Percentiles rank a stretch among this genome's conserved stretches.
These are phyloP conservation scores for Ericerus pela DNA, from an alignment of 1,140 invertebrate genomes.

Conservation along the genomic window DNA sequence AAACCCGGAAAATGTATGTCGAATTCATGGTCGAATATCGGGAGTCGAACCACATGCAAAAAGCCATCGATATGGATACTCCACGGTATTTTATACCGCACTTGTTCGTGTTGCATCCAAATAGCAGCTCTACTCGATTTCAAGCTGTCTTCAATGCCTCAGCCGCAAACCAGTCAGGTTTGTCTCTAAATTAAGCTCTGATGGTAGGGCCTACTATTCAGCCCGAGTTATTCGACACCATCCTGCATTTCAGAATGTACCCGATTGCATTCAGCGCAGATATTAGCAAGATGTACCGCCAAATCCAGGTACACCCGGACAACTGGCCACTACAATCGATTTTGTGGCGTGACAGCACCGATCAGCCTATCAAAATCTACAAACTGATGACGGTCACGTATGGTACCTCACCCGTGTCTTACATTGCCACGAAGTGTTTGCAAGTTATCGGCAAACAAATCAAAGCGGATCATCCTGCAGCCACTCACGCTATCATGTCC, in stretches of 20 bases:
- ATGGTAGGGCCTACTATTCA: constrained; percentile 19
- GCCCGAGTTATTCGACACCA: constrained; percentile 18
- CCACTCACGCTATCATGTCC: constrained; percentile 22
- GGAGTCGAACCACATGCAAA: constrained; percentile 27
- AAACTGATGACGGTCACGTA: constrained; percentile 29
- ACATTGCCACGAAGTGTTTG: constrained; percentile 26
- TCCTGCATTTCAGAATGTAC: constrained; percentile 26
- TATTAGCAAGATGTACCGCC: constrained; percentile 31
- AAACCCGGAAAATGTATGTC: not conserved
- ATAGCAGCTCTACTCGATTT: constrained; percentile 21
- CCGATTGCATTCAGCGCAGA: constrained; percentile 27
- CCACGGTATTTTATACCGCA: constrained; percentile 23
- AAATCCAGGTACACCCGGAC: constrained; percentile 21
- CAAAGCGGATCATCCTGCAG: constrained; percentile 21
- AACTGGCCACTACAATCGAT: constrained; percentile 17
- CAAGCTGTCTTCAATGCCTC: constrained; percentile 30
- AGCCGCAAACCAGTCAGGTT: constrained; percentile 18
- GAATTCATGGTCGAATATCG: constrained; percentile 29
- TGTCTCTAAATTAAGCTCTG: constrained; percentile 20
- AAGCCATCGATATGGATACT: not conserved
- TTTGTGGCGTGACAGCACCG: constrained; percentile 21
- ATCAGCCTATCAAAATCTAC: constrained; percentile 22
- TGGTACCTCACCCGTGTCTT: constrained; percentile 28
- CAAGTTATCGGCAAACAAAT: constrained; percentile 26
- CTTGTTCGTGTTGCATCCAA: constrained; percentile 18